Evolutionary conservation across 2,797 vertebrate species (phyloP), one percentile per base, ranked within the genome.

Genomic region (Spondyliosoma cantharus): DNA sequence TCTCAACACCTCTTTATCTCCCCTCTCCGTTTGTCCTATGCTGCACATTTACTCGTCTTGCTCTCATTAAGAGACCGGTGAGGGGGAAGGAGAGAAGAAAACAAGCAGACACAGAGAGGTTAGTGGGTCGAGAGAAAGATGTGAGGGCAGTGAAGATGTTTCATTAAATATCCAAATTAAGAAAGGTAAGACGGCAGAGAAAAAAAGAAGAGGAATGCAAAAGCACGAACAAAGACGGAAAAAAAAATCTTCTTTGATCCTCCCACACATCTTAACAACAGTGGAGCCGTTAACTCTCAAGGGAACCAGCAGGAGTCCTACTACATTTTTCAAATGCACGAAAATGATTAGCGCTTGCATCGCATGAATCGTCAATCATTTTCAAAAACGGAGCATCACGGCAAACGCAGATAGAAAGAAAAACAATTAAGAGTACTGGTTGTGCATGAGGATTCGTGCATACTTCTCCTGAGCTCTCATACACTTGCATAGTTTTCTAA

Each of bases 1-100:
- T 74, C 57, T 85, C 71, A 60, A 61, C 85, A 70, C 75, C 87
- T 87, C 81, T 89, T 87, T 49, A 89, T 89, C 88, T 86, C 43
- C 14, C 70, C 82, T 19, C 71, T 71, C 82, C 75, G 82, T 80
- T 84, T 86, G 82, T 76, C 80, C 82, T 78, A 74, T 12, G 82
- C 48, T 49, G 80, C 87, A 85, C 68, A 49, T 75, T 81, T 78
- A 78, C 71, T 59, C 20, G 6, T 29, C 80, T 71, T 15, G 69
- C 56, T 76, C 84, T 83, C 77, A 91, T 90, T 92, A 90, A 71
- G 64, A 76, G 80, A 81, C 46, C 11, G 20, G 25, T 22, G 74
- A 76, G 63, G 48, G 63, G 71, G 64, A 19, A 29, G 43, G 50
- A 45, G 13, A 70, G 24, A 71, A 63, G 60, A 50, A 85, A 56